phyloP scores from a whole-genome alignment of 1,140 invertebrate species.

The Cotesia typhae region DNA sequence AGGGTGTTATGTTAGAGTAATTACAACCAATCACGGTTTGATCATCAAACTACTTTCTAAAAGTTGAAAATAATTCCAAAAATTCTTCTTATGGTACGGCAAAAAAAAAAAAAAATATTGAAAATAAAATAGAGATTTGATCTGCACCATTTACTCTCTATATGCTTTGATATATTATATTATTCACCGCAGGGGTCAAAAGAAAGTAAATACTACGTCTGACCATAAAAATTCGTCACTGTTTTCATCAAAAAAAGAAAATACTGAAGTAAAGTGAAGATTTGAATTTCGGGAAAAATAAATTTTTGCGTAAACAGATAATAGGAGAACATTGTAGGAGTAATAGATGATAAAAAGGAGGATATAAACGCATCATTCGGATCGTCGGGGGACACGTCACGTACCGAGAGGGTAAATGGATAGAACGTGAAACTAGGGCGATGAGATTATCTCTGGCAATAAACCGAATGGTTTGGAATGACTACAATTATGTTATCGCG shows the following conservation, averaged over 20 bases:
- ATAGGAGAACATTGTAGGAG: not conserved
- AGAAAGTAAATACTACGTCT: not conserved
- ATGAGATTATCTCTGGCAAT: conserved; percentile 60
- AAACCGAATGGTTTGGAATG: conserved; percentile 59
- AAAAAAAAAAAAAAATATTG: not conserved
- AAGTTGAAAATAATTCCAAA: too few relatives aligned
- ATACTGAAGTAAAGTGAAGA: too few relatives aligned
- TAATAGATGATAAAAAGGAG: conserved; percentile 6
- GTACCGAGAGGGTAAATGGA: conserved; percentile 54
- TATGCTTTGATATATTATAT: conserved; percentile 56
- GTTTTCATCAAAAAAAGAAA: too few relatives aligned
- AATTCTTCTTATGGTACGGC: not conserved
- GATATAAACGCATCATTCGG: not conserved
- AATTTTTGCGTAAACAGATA: not conserved
- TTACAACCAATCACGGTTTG: too few relatives aligned
- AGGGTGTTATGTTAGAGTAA: too few relatives aligned
- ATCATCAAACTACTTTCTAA: too few relatives aligned
- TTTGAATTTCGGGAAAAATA: too few relatives aligned
- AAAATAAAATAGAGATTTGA: conserved; percentile 1
- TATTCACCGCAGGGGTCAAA: conserved; percentile 26
- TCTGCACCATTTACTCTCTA: conserved; percentile 55
- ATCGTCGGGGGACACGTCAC: conserved; percentile 44
- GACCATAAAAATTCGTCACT: too few relatives aligned
- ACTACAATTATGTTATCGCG: conserved; percentile 60
- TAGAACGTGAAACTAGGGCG: conserved; percentile 54